A percentile compares a stretch with the other conserved stretches of the same genome.
These are phyloP conservation scores for Drosophila neonasuta DNA, from an alignment of 2,888 invertebrate genomes.

Conservation along the genomic window DNA sequence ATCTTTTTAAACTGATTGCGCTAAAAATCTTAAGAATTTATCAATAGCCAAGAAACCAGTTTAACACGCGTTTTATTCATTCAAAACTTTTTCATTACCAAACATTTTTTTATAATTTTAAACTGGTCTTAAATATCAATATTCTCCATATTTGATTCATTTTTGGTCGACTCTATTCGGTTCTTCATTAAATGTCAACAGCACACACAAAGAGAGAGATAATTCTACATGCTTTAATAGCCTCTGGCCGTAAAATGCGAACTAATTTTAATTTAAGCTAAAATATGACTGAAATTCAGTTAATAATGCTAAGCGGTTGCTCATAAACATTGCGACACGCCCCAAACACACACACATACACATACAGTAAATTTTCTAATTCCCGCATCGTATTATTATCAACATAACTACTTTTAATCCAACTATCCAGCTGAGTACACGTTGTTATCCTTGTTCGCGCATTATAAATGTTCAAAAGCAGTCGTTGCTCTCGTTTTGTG, in stretches of 20 bases:
- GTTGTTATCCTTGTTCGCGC: neutral
- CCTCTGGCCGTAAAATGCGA: neutral
- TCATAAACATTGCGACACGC: neutral
- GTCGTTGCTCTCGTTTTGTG: constrained; percentile 1
- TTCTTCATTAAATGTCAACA: constrained; percentile 5
- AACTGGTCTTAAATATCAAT: constrained; percentile 2
- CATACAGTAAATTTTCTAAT: neutral
- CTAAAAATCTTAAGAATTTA: neutral
- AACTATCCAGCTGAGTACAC: constrained; percentile 1
- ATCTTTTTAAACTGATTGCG: neutral
- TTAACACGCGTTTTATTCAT: neutral
- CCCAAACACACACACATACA: neutral
- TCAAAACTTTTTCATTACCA: neutral
- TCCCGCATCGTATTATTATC: neutral
- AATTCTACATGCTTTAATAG: neutral
- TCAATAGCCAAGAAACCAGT: neutral
- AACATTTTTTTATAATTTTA: neutral
- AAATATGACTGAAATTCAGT: constrained; percentile 3
- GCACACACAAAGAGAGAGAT: neutral
- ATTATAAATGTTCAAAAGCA: constrained; percentile 3
- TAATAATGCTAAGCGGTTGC: constrained; percentile 5
- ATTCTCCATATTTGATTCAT: neutral
- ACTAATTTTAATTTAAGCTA: neutral
- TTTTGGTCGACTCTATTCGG: neutral
- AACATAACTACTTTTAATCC: neutral